phyloP scores from a whole-genome alignment of 2,888 invertebrate genomes.

The Protodeltote pygarga region DNA sequence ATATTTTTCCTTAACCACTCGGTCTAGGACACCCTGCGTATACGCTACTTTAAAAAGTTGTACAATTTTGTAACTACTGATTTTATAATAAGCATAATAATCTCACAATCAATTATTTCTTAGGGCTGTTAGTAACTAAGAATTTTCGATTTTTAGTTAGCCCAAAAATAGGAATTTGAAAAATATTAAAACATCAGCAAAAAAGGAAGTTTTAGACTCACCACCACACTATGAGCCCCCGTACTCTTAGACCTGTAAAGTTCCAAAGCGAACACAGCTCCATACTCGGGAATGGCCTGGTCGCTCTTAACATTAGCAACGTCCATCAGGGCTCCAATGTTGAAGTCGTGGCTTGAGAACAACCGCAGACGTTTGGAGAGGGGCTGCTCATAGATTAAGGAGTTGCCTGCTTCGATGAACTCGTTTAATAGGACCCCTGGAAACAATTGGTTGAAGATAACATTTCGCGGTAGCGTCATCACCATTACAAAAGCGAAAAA shows the following conservation, averaged over 20 bases:
- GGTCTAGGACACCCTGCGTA: too few relatives aligned
- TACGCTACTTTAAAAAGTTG: too few relatives aligned
- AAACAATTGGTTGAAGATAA: conserved; percentile 5
- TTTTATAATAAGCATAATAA: too few relatives aligned
- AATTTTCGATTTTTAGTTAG: too few relatives aligned
- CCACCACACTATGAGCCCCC: conserved; percentile 69
- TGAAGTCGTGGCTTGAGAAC: conserved; percentile 78
- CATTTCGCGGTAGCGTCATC: too few relatives aligned
- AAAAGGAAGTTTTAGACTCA: too few relatives aligned
- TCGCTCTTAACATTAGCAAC: conserved; percentile 62
- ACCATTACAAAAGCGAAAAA: too few relatives aligned
- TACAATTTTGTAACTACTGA: too few relatives aligned
- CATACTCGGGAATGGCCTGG: conserved; percentile 72
- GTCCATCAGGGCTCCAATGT: conserved; percentile 77
- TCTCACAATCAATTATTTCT: too few relatives aligned
- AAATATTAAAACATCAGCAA: not conserved
- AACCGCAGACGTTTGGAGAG: conserved; percentile 62
- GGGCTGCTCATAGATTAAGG: conserved; percentile 57
- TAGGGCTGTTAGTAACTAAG: too few relatives aligned
- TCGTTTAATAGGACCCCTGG: conserved; percentile 73
- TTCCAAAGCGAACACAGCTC: conserved; percentile 71
- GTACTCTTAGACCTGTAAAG: conserved; percentile 63
- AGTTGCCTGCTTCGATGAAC: conserved; percentile 68
- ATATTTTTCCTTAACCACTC: too few relatives aligned
- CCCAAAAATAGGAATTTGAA: too few relatives aligned